Base-by-base conservation (phyloP, 1,140 invertebrate species). In the Papilio aristodemus region DNA sequence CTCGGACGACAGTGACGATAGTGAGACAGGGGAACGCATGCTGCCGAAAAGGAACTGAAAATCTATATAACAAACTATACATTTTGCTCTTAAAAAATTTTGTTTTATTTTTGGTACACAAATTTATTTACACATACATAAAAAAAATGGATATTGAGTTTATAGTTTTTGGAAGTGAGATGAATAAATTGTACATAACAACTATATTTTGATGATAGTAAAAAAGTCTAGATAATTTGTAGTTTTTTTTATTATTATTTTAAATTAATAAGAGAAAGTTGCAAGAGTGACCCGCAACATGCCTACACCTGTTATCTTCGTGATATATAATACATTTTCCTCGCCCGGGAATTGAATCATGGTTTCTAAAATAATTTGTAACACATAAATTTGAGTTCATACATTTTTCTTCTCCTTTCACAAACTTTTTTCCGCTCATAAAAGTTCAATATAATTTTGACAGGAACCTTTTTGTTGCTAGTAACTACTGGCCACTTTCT, bases 1-100 rank as follows among this genome's bases (percentile, higher is more conserved):
- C 50, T 71, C 69, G 17, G 69, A 73, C 2, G 46, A 39, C 19
- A 69, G 72, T 22, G 64, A 72, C n/a, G 70, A 76, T 8, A 69
- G 27, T 17, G 6, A 57, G 6, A 69, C 54, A 6, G 39, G 59
- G 43, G 54, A 71, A 59, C 67, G 32, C 14, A 37, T 10, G 59
- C 54, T 50, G 19, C 38, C 38, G 36, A 68, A 68, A 69, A 41
- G 8, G 5, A 69, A 17, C 14, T 63, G 38, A 63, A 22, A 10
- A 22, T 54, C 11, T 50, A 19, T 50, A 46, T 19, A 19, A 19
- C 46, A 54, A 11, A 39, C 10, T 19, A 11, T 32, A 22, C n/a
- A 50, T 54, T 4, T 22, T 4, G 22, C 3, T 22, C 11, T 10
- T 11, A 11, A 9, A 10, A 19, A 8, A 46, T 25, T 54, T 13